Base-by-base conservation (phyloP, 2,888 invertebrate genomes). In the Strigamia transsilvanica region DNA sequence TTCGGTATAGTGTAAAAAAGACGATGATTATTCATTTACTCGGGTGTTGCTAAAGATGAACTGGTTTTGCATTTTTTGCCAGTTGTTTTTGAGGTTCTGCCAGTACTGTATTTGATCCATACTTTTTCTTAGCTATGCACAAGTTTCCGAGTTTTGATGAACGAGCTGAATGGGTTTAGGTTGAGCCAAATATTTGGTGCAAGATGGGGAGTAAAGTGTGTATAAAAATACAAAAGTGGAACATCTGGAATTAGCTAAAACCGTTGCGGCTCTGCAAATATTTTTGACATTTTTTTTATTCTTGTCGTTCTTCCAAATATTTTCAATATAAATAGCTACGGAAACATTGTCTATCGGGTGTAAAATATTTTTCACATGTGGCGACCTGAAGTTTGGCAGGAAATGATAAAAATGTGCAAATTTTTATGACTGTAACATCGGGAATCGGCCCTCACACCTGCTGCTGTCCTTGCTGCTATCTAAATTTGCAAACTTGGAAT, bases 221-320 rank as follows among this genome's bases (percentile, higher is more conserved):
- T 51, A 51, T 51, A 51, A 51, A 51, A 51, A 51, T 51, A 51
- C 51, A 51, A 51, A 51, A 51, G 51, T 51, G 51, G 51, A 51
- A 51, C 51, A 51, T 51, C 51, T 51, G 51, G 51, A 51, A 51
- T 51, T 51, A 51, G 51, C 51, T 51, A 51, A 51, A 51, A n/a
- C 51, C 51, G 51, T n/a, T 4, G 51, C 51, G 6, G 51, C 51
- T 2, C 51, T 18, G 18, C 18, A n/a, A 15, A 51, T 51, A 51
- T n/a, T 51, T 51, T 51, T 51, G n/a, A 18, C 51, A 51, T 51
- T 51, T 51, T 51, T 51, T 51, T 51, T 51, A 51, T 51, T 51
- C 51, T 51, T 51, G 51, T 51, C 51, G 15, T 51, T 18, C 51
- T 51, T 51, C 51, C 51, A 51, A 51, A 51, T 51, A 51, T 51